Evolutionary conservation across 2,113 vertebrate species (phyloP), one percentile per base, ranked within the genome.

Genomic region (Onychostruthus taczanowskii): DNA sequence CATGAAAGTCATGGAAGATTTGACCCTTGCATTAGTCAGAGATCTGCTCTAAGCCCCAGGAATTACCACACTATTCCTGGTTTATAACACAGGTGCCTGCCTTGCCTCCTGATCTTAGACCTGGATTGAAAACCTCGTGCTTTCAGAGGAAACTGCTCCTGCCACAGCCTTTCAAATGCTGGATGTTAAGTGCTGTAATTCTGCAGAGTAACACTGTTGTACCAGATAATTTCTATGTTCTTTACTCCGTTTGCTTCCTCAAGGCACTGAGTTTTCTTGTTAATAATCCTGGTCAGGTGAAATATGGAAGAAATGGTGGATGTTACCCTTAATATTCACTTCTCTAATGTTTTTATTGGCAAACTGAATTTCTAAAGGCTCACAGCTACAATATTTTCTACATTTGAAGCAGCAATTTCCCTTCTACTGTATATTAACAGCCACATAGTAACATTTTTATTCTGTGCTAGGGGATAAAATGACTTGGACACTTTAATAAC

Each of bases 401-500:
- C 52, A 85, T 52, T 24, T 64, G 53, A 59, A 90, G 70, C 61
- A 52, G 70, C 74, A 50, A 83, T 89, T 89, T 93, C 76, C 88
- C 37, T 94, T 78, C 58, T 79, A 15, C 30, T 68, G 8, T 81
- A 18, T 30, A 22, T 89, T 88, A 94, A 87, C 43, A 67, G 61
- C 35, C 50, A 50, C n/a, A 28, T 12, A 88, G 81, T 63, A 77
- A 14, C 37, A 3, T 55, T 75, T 83, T 91, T 58, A 68, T 91
- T 90, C 86, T 63, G 87, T 93, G 28, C 44, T 70, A 41, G 63
- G 35, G 84, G 62, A 70, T 67, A 89, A 84, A 93, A 83, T 72
- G 39, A 66, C 59, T 88, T 74, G 66, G 84, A 86, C 8, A 13
- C 93, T 91, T 87, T 95, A 92, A 87, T 93, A 95, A 82, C 55